Conservation (phyloP, 1,140 invertebrate species). For the Macrostomum lignano region DNA sequence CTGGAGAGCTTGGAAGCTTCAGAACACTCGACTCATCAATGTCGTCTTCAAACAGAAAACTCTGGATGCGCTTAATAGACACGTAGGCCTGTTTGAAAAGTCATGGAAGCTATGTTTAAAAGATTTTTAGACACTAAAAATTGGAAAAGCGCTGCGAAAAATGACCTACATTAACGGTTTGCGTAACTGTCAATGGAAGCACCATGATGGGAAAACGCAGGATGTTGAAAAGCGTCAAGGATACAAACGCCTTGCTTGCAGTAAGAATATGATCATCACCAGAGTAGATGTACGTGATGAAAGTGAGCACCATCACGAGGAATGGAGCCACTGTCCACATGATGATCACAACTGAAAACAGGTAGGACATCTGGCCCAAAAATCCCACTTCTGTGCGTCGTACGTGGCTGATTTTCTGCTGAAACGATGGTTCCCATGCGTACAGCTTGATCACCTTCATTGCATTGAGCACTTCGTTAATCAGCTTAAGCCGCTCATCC, state of each 20-base stretch:
- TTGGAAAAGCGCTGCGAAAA: too few species aligned
- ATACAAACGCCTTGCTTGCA: conserved; percentile 43
- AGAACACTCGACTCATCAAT: too few species aligned
- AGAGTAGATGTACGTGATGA: conserved; percentile 19
- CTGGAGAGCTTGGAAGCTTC: too few species aligned
- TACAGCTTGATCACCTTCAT: conserved; percentile 38
- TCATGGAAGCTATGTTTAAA: too few species aligned
- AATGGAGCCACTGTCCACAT: conserved; percentile 80
- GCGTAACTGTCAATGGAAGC: conserved; percentile 26
- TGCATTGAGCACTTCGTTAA: conserved; percentile 73
- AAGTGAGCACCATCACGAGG: conserved; percentile 25
- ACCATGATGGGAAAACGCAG: conserved; percentile 47
- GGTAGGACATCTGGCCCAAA: conserved; percentile 18
- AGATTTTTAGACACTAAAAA: too few species aligned
- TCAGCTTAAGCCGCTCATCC: conserved; percentile 51
- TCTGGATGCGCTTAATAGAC: too few species aligned
- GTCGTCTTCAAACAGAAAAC: too few species aligned
- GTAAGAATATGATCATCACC: conserved; percentile 26
- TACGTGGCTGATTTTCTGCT: conserved; percentile 13
- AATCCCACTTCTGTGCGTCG: conserved; percentile 21
- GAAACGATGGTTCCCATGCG: conserved; percentile 19
- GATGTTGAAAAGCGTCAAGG: conserved; percentile 74
- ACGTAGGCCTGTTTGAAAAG: too few species aligned
- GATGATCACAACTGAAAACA: conserved; percentile 42
- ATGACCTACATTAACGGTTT: conserved; percentile 12